Evolutionary conservation across 2,888 invertebrate species (phyloP).

Genomic region (Cenopis cana): DNA sequence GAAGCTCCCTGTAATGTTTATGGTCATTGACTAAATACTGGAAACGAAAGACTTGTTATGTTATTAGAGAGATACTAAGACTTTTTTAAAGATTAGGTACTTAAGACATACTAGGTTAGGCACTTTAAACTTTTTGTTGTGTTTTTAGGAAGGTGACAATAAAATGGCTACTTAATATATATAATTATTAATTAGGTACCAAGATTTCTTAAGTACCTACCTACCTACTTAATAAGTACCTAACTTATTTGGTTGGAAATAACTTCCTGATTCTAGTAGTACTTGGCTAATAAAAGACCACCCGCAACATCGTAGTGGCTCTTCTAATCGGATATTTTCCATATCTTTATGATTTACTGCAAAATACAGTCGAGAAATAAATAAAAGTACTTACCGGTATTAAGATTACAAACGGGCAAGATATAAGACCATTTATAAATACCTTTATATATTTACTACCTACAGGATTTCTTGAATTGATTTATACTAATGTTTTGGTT

Average conservation of each 20-base stretch:
- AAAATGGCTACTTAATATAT: no score
- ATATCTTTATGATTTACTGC: not conserved
- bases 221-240: no score
- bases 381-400: not conserved
- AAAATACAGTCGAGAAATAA: not conserved
- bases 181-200: no score
- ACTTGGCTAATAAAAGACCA: not conserved
- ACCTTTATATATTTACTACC: not conserved
- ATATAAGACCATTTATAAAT: not conserved
- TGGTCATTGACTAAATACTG: constrained; percentile 37
- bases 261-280: not conserved
- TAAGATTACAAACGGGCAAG: not conserved
- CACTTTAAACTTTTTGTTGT: no score
- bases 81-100: constrained; percentile 14
- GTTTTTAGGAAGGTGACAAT: no score
- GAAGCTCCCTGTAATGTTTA: constrained; percentile 28
- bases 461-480: not conserved
- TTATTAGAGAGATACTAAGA: constrained; percentile 5
- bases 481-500: constrained; percentile 8
- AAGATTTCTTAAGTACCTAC: no score
- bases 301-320: not conserved
- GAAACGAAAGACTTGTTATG: constrained; percentile 4
- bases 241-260: not conserved
- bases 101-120: no score
- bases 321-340: not conserved